These are phyloP conservation scores for Acropternis orthonyx DNA, from an alignment of 2,797 vertebrate genomes.

Conservation along the genomic window DNA sequence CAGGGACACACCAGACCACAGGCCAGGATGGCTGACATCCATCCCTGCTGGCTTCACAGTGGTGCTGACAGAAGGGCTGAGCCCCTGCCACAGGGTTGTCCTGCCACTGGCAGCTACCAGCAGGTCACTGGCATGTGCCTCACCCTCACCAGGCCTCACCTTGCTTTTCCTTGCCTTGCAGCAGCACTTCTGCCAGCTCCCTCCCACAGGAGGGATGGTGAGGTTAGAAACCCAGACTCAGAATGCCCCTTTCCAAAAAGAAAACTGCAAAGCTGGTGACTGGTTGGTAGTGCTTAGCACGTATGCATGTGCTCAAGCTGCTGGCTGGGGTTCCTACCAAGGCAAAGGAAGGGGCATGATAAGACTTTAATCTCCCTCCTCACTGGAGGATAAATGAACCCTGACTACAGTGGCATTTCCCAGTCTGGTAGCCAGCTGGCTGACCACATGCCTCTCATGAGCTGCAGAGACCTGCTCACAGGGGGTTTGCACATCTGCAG, in stretches of 20 bases:
- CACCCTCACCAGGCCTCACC: background rate
- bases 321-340: background rate
- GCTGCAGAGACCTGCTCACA: background rate
- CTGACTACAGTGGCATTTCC: background rate
- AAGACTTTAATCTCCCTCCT: constrained; percentile 23
- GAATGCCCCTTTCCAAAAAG: background rate
- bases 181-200: background rate
- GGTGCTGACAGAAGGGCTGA: background rate
- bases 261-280: background rate
- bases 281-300: background rate
- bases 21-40: background rate
- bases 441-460: rapidly evolving
- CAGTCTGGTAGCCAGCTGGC: background rate
- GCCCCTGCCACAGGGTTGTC: background rate
- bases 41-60: rapidly evolving
- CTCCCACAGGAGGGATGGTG: rapidly evolving
- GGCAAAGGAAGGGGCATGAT: background rate
- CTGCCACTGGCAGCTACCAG: rapidly evolving
- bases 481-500: background rate
- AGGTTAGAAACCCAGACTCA: background rate
- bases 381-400: background rate
- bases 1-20: background rate
- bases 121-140: rapidly evolving
- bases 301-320: background rate
- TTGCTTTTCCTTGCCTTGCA: background rate